Evolutionary conservation across 2,113 vertebrate genomes (phyloP), one percentile per base, ranked within the genome.

Genomic region (Actenoides hombroni): DNA sequence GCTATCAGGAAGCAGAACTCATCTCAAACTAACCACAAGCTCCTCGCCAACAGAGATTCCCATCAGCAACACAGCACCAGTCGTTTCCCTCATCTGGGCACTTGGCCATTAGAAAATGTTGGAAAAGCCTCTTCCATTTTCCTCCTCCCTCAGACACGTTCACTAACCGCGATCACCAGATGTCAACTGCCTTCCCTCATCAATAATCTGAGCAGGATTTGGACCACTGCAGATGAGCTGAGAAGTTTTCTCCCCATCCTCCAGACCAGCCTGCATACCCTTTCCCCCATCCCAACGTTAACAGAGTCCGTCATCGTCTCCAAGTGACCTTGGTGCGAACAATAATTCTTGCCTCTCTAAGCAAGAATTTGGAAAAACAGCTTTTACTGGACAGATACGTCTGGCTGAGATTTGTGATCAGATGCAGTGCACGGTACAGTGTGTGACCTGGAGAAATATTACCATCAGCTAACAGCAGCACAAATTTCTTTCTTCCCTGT

Each of bases 391-490:
- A 83, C 87, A 90, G 59, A 77, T 91, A 83, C 4, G 42, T 57
- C 64, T 78, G 78, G 49, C 71, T 90, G 68, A 95, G 91, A 96
- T 94, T 94, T 94, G 95, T 82, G 91, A 93, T 89, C 81, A 64
- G 88, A 94, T 92, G 86, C 83, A 94, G 48, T 2, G 60, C 90
- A 92, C 11, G 0, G 69, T 71, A 82, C 77, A 84, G 53, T 3
- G 67, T 84, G 86, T 69, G 90, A 96, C 81, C 73, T 80, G 53
- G 44, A 96, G 77, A 94, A 83, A 91, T 94, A 97, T 46, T 92
- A 82, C 77, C 91, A 89, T 40, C 92, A 54, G 91, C 70, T 92
- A 95, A 84, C 65, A 86, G 24, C 83, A 90, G 92, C 83, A 91
- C 77, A 70, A 16, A 91, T 93, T 95, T 95, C 88, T 94, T 95